Evolutionary conservation across 2,797 vertebrate species (phyloP), one percentile per base, ranked within the genome.

Genomic region (Monodelphis domestica): DNA sequence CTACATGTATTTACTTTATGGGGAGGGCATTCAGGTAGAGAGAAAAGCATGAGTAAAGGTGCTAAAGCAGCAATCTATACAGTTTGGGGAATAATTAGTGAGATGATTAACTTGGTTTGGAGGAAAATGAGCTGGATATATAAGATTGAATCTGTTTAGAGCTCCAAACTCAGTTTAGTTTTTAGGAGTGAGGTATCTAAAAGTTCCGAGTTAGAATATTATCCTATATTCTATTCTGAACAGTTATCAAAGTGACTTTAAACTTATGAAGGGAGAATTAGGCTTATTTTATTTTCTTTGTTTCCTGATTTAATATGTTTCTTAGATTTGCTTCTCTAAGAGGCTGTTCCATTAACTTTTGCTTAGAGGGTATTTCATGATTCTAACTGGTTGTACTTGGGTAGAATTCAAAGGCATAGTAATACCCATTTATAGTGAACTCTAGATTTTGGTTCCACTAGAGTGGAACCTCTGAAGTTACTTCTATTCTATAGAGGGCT

Each of bases 201-300:
- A 92, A 91, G 91, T 90, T 93, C 63, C 53, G 93, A 53, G 91
- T 4, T 88, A 78, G 9, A 78, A 78, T 45, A 26, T 78, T 21
- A 45, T 9, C 21, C 21, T 26, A 3, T 7, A 45, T 78, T 6
- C 38, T 78, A 26, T 45, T 78, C 70, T 78, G 70, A 78, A 45
- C 9, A 78, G 17, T 21, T 45, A 78, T 45, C 15, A n/a, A 63
- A 15, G 63, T 70, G n/a, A 70, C 38, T 78, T 24, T 45, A 78
- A 45, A 45, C 3, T 78, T 78, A 26, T n/a, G 17, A 78, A 12
- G 63, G 24, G 11, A 91, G 91, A 2, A 10, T 94, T 92, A 90
- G 89, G 29, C 24, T 89, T n/a, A 26, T 95, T 95, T 89, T 0
- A 89, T n/a, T 70, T 89, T 89, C 38, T 96, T 91, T 15, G 14